Evolutionary conservation across 2,797 vertebrate species (phyloP).

Genomic region (Eupleurogrammus muticus): DNA sequence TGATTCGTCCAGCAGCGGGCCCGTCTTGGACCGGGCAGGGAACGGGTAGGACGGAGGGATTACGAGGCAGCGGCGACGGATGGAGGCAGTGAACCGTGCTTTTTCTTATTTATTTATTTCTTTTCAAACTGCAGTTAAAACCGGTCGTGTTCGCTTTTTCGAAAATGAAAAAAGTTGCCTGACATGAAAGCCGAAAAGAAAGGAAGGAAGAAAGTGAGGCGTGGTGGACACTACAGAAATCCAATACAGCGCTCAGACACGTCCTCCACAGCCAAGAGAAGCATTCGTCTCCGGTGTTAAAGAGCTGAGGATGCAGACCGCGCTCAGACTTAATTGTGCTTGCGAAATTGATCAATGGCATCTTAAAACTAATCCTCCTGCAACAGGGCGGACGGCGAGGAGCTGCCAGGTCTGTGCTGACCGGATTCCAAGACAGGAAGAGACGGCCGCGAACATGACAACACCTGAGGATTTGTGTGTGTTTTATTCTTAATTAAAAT

Average conservation of each 20-base stretch:
- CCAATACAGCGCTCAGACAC: neutral
- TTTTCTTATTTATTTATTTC: constrained; percentile 1
- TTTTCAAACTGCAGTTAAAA: constrained; percentile 12
- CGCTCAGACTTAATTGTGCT: constrained; percentile 50
- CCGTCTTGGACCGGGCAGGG: too few relatives aligned
- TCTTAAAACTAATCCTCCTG: constrained; percentile 51
- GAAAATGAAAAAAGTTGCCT: constrained; percentile 7
- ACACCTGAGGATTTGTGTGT: neutral
- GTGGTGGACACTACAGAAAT: neutral
- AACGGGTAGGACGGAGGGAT: constrained; percentile 28
- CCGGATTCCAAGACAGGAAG: neutral
- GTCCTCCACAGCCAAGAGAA: constrained; percentile 20
- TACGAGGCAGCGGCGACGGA: constrained; percentile 2
- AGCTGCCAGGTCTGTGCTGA: neutral
- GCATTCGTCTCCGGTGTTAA: constrained; percentile 11
- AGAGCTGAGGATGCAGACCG: constrained; percentile 43
- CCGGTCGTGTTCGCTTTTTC: neutral
- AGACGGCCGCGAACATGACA: neutral
- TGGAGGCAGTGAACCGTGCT: neutral
- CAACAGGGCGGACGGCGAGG: constrained; percentile 21
- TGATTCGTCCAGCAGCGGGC: too few relatives aligned
- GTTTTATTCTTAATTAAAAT: constrained; percentile 15
- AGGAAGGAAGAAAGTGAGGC: neutral
- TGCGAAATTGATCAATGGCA: constrained; percentile 66
- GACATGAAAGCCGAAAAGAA: neutral